A percentile compares a stretch with the other conserved stretches of the same genome.
phyloP scores from a whole-genome alignment of 2,113 vertebrate genomes.

The Scalopus aquaticus region DNA sequence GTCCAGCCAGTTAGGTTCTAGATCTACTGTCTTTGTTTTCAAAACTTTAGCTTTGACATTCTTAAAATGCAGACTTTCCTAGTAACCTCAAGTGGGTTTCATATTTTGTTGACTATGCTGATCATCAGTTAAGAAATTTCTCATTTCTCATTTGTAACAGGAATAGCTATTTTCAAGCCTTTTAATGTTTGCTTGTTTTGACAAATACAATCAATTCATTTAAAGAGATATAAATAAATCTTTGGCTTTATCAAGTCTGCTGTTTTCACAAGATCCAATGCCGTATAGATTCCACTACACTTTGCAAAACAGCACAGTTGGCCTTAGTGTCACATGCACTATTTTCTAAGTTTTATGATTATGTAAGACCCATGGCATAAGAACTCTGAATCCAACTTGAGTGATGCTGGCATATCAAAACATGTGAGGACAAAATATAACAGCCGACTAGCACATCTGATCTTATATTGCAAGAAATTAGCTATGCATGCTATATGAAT shows the following conservation, averaged over 20 bases:
- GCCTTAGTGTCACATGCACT: neutral
- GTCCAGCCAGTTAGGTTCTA: neutral
- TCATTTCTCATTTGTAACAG: neutral
- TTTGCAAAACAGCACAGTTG: neutral
- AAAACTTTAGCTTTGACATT: neutral
- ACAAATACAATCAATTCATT: neutral
- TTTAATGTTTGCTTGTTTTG: constrained; percentile 22
- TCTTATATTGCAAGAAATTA: constrained; percentile 33
- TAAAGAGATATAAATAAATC: neutral
- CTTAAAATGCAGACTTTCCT: neutral
- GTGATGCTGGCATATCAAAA: constrained; percentile 48
- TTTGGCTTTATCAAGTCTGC: neutral
- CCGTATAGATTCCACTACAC: neutral
- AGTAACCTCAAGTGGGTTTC: neutral
- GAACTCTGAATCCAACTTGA: constrained; percentile 38
- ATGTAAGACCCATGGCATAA: constrained; percentile 15
- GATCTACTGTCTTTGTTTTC: neutral
- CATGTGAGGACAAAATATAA: neutral
- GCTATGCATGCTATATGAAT: neutral
- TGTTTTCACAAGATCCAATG: neutral
- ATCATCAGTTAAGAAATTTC: neutral
- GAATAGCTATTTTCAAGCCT: neutral
- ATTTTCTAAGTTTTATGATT: constrained; percentile 27
- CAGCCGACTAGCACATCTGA: neutral
- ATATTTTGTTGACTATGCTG: neutral